Percentiles rank a stretch among this genome's conserved stretches.
These are phyloP conservation scores for Minunthozetes semirufus DNA, from an alignment of 2,888 invertebrate genomes.

Conservation along the genomic window DNA sequence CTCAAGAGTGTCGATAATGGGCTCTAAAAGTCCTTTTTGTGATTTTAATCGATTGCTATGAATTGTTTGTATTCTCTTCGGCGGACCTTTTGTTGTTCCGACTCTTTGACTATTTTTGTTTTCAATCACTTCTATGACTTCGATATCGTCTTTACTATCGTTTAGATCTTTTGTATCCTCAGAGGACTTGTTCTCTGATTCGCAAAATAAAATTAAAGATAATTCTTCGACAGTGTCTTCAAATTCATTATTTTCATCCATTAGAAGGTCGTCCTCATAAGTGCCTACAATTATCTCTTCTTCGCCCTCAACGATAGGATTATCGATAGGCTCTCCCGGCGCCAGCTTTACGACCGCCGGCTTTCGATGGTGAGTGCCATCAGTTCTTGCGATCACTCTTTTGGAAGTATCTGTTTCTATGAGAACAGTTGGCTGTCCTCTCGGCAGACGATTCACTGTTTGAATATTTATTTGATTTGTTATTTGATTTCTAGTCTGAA, in stretches of 20 bases:
- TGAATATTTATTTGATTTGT: not conserved
- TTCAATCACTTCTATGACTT: not conserved
- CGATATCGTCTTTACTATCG: not conserved
- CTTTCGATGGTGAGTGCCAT: not conserved
- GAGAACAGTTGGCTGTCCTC: not conserved
- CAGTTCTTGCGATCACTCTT: not conserved
- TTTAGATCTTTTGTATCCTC: not conserved
- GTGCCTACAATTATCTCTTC: constrained; percentile 14
- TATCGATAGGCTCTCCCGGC: not conserved
- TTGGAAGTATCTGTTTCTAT: not conserved
- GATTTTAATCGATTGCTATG: no score
- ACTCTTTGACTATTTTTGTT: not conserved
- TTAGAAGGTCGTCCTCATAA: not conserved
- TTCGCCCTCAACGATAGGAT: not conserved
- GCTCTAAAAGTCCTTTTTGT: not conserved
- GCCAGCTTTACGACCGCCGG: not conserved
- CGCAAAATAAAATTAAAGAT: not conserved
- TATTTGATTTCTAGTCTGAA: not conserved
- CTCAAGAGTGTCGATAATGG: not conserved
- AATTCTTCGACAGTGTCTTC: not conserved
- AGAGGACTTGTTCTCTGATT: not conserved
- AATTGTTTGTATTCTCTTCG: no score
- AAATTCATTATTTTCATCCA: not conserved
- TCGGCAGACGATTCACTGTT: not conserved
- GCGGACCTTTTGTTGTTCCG: not conserved